These are phyloP conservation scores for Vanessa atalanta DNA, from an alignment of 1,140 invertebrate species.

Conservation along the genomic window DNA sequence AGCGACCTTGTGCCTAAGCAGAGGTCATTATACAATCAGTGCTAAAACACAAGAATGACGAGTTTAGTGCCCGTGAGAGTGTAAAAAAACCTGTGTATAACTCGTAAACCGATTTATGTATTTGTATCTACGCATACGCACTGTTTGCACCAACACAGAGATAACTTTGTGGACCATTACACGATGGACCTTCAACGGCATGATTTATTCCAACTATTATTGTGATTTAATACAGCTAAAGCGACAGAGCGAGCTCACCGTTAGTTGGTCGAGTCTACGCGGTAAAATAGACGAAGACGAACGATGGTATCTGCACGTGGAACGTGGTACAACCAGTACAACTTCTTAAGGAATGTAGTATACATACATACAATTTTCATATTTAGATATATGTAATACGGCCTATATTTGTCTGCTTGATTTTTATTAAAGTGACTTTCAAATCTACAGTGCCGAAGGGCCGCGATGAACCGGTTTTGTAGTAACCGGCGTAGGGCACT, in stretches of 20 bases:
- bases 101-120: constrained; percentile 60
- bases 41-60: constrained; percentile 30
- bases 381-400: constrained; percentile 13
- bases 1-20: constrained; percentile 28
- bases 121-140: constrained; percentile 52
- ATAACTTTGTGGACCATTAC: constrained; percentile 35
- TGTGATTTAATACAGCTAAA: constrained; percentile 37
- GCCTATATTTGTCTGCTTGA: constrained; percentile 14
- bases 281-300: constrained; percentile 71
- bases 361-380: constrained; percentile 6
- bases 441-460: constrained; percentile 45
- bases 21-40: constrained; percentile 33
- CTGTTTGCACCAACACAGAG: constrained; percentile 37
- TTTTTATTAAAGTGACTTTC: constrained; percentile 27
- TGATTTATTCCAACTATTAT: constrained; percentile 24
- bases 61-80: constrained; percentile 33
- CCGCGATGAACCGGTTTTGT: constrained; percentile 61
- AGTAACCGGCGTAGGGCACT: constrained; percentile 70
- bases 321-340: constrained; percentile 42
- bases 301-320: constrained; percentile 67
- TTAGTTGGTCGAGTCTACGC: constrained; percentile 33
- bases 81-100: constrained; percentile 49
- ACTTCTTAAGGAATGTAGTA: background rate
- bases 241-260: constrained; percentile 29
- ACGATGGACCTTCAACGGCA: constrained; percentile 27